Base-by-base conservation (phyloP, 2,888 invertebrate genomes). In the Amblyjoppa proteus region DNA sequence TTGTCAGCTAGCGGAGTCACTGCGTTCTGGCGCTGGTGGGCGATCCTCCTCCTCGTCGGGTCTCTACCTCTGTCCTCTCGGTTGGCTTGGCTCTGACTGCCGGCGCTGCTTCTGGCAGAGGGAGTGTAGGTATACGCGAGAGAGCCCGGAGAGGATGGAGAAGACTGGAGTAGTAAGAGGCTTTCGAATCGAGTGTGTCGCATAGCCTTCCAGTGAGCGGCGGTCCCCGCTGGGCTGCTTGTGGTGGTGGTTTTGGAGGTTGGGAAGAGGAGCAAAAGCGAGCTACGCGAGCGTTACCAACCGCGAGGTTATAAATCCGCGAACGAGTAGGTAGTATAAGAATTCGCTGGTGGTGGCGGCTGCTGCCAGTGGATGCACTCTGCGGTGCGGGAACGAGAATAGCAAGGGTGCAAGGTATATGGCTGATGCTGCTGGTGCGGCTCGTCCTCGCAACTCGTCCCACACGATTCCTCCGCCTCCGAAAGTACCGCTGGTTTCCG, bases 101-200 rank as follows among this genome's bases (percentile, higher is more conserved):
- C 73, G 49, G 64, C 68, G 58, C 76, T 84, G 84, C 69, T 69
- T 73, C 70, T 79, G 78, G 70, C 79, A 82, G 38, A 38, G 28
- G 56, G 68, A n/a, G 71, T 71, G 68, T 75, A 13, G 45, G 34
- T 70, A 51, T 70, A 64, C 49, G 49, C 25, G 74, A 74, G 45
- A 68, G 71, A 53, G 66, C 71, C 34, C 28, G 38, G 53, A 51
- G 53, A 49, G 51, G 49, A 71, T 53, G 70, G 75, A 64, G 70
- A 73, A 64, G 45, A 68, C 41, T 45, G 75, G 31, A 84, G 64
- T 61, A 68, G 74, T 56, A 70, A 70, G 73, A 74, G 81, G 77
- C 73, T 85, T 85, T 81, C 78, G 85, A 85, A 85, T 85, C 85
- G 85, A 85, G 85, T 81, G 78, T 85, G 78, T 85, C 81, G 76